Evolutionary conservation across 2,797 vertebrate genomes (phyloP).

Genomic region (Acanthiza pusilla): DNA sequence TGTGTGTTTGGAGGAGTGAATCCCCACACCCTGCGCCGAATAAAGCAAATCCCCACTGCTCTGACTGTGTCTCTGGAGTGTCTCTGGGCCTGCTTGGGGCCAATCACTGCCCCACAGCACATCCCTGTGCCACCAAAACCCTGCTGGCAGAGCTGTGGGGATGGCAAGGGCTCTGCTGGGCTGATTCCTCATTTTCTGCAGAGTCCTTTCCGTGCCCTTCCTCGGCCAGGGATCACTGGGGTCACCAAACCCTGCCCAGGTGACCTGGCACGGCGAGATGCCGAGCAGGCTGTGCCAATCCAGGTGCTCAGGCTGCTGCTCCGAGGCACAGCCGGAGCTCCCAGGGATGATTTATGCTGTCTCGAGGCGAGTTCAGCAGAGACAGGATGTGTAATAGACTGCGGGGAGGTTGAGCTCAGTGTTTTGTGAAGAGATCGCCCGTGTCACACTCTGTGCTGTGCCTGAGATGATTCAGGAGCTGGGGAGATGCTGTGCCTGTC

Average conservation of each 20-base stretch:
- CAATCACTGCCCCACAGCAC: no score
- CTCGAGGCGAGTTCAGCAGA: not conserved
- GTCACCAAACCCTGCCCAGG: not conserved
- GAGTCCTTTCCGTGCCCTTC: not conserved
- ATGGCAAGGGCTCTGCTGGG: not conserved
- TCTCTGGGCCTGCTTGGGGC: no score
- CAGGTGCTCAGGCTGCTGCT: not conserved
- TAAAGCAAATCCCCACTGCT: no score
- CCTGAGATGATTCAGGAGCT: not conserved
- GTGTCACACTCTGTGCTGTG: conserved; percentile 10
- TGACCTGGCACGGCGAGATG: not conserved
- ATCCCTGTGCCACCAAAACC: no score
- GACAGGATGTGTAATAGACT: not conserved
- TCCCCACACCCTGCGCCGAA: no score
- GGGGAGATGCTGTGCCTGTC: not conserved
- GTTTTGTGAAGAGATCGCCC: not conserved
- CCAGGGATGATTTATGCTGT: not conserved
- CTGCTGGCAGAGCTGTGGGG: not conserved
- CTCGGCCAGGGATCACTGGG: not conserved
- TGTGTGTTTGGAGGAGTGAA: no score
- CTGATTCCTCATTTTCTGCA: not conserved
- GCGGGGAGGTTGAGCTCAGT: not conserved
- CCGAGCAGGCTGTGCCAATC: not conserved
- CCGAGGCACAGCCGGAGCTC: not conserved
- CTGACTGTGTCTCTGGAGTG: no score